Percentiles rank a stretch among this genome's conserved stretches.
These are phyloP conservation scores for Lasioglossum morio DNA, from an alignment of 2,888 invertebrate genomes.

Conservation along the genomic window DNA sequence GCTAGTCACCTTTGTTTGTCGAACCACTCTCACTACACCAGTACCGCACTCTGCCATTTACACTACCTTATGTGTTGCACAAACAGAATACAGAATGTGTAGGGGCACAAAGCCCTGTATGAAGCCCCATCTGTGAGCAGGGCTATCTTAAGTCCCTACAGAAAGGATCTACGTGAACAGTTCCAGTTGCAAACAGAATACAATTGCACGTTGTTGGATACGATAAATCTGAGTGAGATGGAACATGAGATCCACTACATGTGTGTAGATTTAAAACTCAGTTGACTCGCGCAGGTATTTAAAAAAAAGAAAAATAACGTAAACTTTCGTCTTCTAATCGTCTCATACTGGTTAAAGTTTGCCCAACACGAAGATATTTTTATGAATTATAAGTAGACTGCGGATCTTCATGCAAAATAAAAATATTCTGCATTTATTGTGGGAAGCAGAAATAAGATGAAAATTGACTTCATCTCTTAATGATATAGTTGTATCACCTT, in stretches of 20 bases:
- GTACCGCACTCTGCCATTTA: neutral
- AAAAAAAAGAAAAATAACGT: too few relatives aligned
- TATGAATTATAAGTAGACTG: too few relatives aligned
- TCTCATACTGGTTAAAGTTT: too few relatives aligned
- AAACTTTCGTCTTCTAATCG: too few relatives aligned
- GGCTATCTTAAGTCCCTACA: neutral
- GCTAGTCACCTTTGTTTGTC: neutral
- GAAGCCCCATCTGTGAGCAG: neutral
- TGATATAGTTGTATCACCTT: neutral
- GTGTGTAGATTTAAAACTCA: neutral
- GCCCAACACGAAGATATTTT: too few relatives aligned
- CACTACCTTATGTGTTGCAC: neutral
- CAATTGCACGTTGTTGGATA: neutral
- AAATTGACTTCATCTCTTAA: too few relatives aligned
- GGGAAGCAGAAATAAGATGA: too few relatives aligned
- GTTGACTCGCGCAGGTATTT: too few relatives aligned
- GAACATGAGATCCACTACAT: neutral
- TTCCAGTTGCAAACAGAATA: neutral
- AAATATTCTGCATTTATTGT: too few relatives aligned
- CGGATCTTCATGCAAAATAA: too few relatives aligned
- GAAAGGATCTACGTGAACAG: neutral
- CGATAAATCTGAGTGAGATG: neutral
- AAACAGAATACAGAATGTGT: constrained; percentile 1
- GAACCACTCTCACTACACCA: neutral
- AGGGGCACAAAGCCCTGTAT: neutral